These are phyloP conservation scores for Ectropis crepuscularia DNA, from an alignment of 2,888 invertebrate species.

Conservation along the genomic window DNA sequence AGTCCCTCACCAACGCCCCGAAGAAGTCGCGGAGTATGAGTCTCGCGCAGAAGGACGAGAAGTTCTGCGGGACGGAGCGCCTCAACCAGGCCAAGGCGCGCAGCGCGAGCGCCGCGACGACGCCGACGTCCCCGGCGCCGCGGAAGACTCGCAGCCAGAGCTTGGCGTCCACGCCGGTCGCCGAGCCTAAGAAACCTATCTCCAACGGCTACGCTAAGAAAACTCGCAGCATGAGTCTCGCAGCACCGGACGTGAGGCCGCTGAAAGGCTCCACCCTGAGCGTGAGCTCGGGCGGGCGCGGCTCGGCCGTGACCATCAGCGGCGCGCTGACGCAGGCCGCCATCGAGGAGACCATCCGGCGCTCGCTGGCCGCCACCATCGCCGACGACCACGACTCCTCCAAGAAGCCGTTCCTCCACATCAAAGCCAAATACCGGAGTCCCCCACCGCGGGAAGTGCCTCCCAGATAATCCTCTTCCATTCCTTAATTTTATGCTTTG, in stretches of 20 bases:
- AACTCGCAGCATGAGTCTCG: constrained; percentile 76
- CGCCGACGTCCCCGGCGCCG: constrained; percentile 54
- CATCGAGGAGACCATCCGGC: constrained; percentile 78
- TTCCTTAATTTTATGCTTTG: constrained; percentile 70
- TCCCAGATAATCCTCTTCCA: constrained; percentile 76
- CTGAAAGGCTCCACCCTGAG: constrained; percentile 37
- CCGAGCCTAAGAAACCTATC: constrained; percentile 59
- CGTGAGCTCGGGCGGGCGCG: constrained; percentile 47
- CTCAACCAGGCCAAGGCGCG: constrained; percentile 58
- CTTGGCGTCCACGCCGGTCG: constrained; percentile 69
- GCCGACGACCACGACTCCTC: constrained; percentile 64
- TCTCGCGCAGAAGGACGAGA: constrained; percentile 60
- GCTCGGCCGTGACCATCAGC: constrained; percentile 55
- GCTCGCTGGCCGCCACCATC: constrained; percentile 72
- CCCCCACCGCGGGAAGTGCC: constrained; percentile 87
- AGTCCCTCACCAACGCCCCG: constrained; percentile 65
- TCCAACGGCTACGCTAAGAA: constrained; percentile 64
- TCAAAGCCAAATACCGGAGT: constrained; percentile 90
- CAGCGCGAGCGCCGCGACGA: constrained; percentile 59
- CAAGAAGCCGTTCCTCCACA: constrained; percentile 87
- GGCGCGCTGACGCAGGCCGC: constrained; percentile 76
- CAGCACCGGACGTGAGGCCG: constrained; percentile 61
- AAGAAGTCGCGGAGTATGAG: constrained; percentile 79
- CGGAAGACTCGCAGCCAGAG: constrained; percentile 72
- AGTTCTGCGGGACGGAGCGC: constrained; percentile 69